Conservation (phyloP, 2,113 vertebrate genomes). For the Tragelaphus buxtoni region DNA sequence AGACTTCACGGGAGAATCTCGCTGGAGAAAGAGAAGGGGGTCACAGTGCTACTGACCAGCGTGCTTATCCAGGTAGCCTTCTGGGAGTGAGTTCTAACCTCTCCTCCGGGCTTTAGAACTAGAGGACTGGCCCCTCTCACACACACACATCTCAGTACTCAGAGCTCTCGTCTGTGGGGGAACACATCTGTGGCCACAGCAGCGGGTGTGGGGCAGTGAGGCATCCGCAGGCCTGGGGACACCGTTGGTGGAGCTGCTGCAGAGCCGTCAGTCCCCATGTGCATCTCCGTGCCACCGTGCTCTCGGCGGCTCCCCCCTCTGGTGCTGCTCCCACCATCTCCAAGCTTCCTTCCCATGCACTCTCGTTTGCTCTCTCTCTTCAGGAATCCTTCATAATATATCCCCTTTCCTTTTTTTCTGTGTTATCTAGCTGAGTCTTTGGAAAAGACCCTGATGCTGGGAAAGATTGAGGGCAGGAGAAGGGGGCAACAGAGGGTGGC, state of each 20-base stretch:
- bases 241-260: rapidly evolving
- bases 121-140: neutral
- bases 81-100: neutral
- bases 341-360: neutral
- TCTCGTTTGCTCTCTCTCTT: neutral
- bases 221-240: rapidly evolving
- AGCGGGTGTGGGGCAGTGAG: too few species aligned
- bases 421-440: neutral
- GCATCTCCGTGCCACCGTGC: rapidly evolving
- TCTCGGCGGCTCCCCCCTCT: neutral
- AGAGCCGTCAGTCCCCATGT: rapidly evolving
- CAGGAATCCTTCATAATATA: neutral
- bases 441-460: neutral
- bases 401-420: neutral
- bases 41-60: neutral
- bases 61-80: neutral
- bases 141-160: neutral
- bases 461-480: neutral
- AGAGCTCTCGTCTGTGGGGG: neutral
- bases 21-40: too few species aligned
- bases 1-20: neutral
- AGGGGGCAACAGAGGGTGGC: neutral
- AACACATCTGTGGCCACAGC: neutral
- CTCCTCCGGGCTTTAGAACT: neutral
- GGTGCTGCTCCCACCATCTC: rapidly evolving